Evolutionary conservation across 2,888 invertebrate genomes (phyloP).

Genomic region (Lacanobia oleracea): DNA sequence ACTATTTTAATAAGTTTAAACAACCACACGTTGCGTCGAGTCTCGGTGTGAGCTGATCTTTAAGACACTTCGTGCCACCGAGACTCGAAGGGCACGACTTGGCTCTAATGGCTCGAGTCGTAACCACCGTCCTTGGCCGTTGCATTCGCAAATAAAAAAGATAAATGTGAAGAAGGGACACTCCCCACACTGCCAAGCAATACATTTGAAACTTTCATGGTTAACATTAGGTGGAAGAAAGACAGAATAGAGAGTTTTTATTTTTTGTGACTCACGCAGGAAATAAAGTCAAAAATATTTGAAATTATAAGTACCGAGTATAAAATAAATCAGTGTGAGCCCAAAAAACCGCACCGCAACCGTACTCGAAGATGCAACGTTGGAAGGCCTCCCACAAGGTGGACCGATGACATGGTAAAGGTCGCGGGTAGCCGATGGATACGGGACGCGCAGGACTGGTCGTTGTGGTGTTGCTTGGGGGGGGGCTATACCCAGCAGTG

Average conservation of each 20-base stretch:
- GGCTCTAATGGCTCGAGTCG: slow-evolving; percentile 29
- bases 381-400: too few relatives aligned
- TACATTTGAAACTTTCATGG: slow-evolving; percentile 1
- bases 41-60: not conserved
- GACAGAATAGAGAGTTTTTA: not conserved
- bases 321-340: too few relatives aligned
- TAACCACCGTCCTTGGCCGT: slow-evolving; percentile 38
- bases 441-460: too few relatives aligned
- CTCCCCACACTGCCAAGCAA: not conserved
- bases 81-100: slow-evolving; percentile 37
- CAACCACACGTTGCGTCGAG: not conserved
- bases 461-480: too few relatives aligned
- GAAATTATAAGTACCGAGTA: too few relatives aligned
- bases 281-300: too few relatives aligned
- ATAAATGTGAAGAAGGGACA: slow-evolving; percentile 17
- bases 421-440: too few relatives aligned
- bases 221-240: not conserved
- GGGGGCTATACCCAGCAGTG: too few relatives aligned
- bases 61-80: slow-evolving; percentile 4
- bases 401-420: too few relatives aligned
- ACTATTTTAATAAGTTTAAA: not conserved
- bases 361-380: too few relatives aligned
- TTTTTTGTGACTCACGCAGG: not conserved
- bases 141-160: slow-evolving; percentile 34
- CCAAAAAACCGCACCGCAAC: too few relatives aligned